phyloP scores from a whole-genome alignment of 1,140 invertebrate genomes.

The Solenopsis invicta region DNA sequence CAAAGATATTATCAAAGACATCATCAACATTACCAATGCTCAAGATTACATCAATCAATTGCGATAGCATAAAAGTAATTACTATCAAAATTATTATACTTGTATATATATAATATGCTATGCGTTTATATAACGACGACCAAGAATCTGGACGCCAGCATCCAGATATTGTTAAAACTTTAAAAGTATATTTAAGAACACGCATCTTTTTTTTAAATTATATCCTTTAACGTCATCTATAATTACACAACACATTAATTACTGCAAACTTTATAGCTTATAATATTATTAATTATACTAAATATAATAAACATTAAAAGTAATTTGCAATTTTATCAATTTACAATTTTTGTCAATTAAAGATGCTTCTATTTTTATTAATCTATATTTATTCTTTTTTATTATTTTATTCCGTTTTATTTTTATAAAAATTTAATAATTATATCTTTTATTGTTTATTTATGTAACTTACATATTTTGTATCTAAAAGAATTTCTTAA shows the following conservation, averaged over 20 bases:
- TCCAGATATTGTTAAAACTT: constrained; percentile 56
- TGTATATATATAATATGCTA: constrained; percentile 16
- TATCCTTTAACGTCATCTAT: neutral
- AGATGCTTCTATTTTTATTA: neutral
- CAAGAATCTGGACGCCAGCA: constrained; percentile 63
- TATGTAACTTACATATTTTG: neutral
- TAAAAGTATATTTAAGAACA: constrained; percentile 49
- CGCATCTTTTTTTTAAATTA: constrained; percentile 34
- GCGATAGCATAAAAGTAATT: constrained; percentile 46
- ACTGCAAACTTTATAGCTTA: neutral
- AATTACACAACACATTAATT: neutral
- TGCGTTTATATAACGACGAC: neutral
- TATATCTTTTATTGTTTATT: neutral
- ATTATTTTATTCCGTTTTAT: too few relatives aligned
- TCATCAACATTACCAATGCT: constrained; percentile 36
- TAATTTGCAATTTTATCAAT: neutral
- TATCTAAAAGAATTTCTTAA: neutral
- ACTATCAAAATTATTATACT: constrained; percentile 27
- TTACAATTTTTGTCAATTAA: neutral
- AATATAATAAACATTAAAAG: neutral
- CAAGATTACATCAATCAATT: constrained; percentile 56
- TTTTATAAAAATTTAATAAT: neutral
- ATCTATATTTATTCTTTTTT: too few relatives aligned
- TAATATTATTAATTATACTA: neutral
- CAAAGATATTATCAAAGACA: constrained; percentile 60